These are phyloP conservation scores for Eupithecia tripunctaria DNA, from an alignment of 2,888 invertebrate species.

Conservation along the genomic window DNA sequence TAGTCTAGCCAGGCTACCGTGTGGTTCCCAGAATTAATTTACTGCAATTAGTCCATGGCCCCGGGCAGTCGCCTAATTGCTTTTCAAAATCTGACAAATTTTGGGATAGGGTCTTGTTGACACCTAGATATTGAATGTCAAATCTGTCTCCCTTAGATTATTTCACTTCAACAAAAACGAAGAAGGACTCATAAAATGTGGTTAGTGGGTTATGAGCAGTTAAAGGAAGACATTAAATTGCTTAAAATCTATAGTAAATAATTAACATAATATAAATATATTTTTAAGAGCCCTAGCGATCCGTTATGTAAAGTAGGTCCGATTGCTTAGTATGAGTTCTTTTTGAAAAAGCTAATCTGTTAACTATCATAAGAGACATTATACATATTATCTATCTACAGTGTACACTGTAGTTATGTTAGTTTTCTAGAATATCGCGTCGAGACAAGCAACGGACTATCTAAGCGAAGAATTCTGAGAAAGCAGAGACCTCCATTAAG, in stretches of 20 bases:
- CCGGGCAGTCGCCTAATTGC: conserved; percentile 68
- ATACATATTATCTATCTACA: neutral
- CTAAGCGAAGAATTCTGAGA: no score
- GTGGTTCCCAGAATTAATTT: conserved; percentile 60
- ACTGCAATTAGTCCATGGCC: conserved; percentile 65
- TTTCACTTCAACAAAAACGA: neutral
- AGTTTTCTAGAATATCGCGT: no score
- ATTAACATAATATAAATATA: neutral
- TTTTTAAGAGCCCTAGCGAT: neutral
- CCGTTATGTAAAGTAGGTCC: neutral
- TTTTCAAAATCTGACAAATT: conserved; percentile 68
- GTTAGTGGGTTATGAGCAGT: no score
- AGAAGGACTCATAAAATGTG: no score
- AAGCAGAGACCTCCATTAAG: no score
- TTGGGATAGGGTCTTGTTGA: conserved; percentile 37
- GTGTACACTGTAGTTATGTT: neutral
- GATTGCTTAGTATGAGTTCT: neutral
- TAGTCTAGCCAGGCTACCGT: conserved; percentile 30
- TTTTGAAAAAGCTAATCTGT: neutral
- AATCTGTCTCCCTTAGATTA: neutral
- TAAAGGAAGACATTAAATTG: neutral
- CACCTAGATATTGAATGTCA: conserved; percentile 17
- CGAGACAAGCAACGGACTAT: no score
- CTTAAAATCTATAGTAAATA: no score
- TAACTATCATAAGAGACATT: neutral